Evolutionary conservation across 1,140 invertebrate species (phyloP), one percentile per base, ranked within the genome.

Genomic region (Nephila pilipes): DNA sequence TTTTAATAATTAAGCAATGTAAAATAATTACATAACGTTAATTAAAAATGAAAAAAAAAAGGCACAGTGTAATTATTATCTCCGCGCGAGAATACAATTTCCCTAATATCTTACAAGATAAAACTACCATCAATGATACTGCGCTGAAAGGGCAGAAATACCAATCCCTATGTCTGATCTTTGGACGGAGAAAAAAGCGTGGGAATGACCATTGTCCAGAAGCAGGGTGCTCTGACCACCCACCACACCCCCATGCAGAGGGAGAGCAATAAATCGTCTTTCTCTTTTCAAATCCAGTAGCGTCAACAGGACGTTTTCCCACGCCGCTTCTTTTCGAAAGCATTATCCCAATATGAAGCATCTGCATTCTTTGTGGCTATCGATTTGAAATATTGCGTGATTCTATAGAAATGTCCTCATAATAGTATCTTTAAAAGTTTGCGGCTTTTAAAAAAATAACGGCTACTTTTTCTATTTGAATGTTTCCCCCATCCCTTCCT

Each of bases 161-260:
- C 32, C 29, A 75, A 16, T 36, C 25, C 69, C 12, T 25, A 69
- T 69, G 65, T 69, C 29, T 69, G 69, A 75, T 75, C 69, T 75
- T 60, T 4, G 20, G 16, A 29, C 18, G 29, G 65, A 75, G 36
- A 36, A 75, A 65, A 75, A 36, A 0, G 69, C 69, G 69, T 75
- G 69, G 69, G 69, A 75, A 75, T 75, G 69, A 75, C 69, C 69
- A 75, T 75, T 75, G 69, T 75, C 69, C 69, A 75, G 69, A 18
- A 75, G 29, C 69, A 75, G 69, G 29, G 25, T 65, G n/a, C 25
- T 25, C 63, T 65, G 63, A 65, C 69, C 69, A 36, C 69, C 32
- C 69, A 36, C 32, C 69, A 29, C 69, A 22, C 58, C 5, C 22
- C 0, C 58, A 20, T 36, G 29, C 29, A 3, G 69, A 20, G 29